Conservation (phyloP, 2,888 invertebrate species). For the Zygogramma bicolorata region DNA sequence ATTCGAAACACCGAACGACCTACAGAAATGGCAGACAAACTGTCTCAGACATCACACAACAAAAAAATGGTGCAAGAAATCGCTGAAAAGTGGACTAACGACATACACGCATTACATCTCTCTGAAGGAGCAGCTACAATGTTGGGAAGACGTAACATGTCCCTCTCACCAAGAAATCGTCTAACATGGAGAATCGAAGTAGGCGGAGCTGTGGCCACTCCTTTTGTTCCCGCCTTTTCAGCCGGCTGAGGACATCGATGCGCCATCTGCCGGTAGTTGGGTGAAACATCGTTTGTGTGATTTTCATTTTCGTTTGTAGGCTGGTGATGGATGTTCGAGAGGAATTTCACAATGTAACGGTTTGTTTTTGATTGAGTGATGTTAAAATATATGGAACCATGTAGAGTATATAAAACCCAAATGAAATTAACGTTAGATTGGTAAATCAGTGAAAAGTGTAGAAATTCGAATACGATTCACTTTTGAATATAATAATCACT, state of each 20-base stretch:
- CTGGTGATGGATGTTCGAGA: too few relatives aligned
- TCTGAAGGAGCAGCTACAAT: slow-evolving; percentile 58
- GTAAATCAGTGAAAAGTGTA: too few relatives aligned
- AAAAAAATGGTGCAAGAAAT: too few relatives aligned
- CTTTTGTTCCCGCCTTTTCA: slow-evolving; percentile 57
- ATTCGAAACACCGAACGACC: background rate
- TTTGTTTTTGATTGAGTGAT: too few relatives aligned
- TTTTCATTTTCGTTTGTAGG: too few relatives aligned
- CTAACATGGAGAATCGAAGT: slow-evolving; percentile 63
- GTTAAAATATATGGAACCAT: too few relatives aligned
- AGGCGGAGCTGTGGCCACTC: slow-evolving; percentile 61
- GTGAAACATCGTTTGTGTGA: slow-evolving; percentile 57
- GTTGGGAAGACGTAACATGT: slow-evolving; percentile 61
- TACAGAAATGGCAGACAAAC: slow-evolving; percentile 22
- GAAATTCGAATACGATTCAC: too few relatives aligned
- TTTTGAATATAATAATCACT: too few relatives aligned
- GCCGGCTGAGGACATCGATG: slow-evolving; percentile 54
- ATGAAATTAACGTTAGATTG: too few relatives aligned
- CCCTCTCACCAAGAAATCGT: slow-evolving; percentile 60
- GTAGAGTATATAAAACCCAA: too few relatives aligned
- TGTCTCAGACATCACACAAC: slow-evolving; percentile 33
- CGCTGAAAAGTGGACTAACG: slow-evolving; percentile 55
- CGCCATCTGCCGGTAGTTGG: slow-evolving; percentile 63
- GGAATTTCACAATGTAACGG: too few relatives aligned
- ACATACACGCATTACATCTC: slow-evolving; percentile 57